Percentiles rank a stretch among this genome's conserved stretches.
phyloP scores from a whole-genome alignment of 2,888 invertebrate genomes.

The Pseudeuparius sepicola region DNA sequence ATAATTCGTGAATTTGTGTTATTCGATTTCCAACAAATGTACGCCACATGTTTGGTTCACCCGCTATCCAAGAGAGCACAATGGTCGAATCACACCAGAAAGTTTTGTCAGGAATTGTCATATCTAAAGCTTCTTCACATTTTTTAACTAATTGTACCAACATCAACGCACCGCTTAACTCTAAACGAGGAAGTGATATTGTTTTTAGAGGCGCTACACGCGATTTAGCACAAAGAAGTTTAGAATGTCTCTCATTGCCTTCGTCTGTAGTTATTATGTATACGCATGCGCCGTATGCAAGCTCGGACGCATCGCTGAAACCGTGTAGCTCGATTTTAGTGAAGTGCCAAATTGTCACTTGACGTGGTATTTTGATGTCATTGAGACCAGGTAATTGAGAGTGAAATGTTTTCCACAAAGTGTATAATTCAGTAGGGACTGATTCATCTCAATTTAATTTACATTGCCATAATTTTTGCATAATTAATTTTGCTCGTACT shows the following conservation, averaged over 20 bases:
- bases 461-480: conserved; percentile 16
- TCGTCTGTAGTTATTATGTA: conserved; percentile 11
- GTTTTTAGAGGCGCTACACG: conserved; percentile 17
- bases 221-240: conserved; percentile 19
- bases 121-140: no score
- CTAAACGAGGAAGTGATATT: conserved; percentile 17
- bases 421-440: conserved; percentile 5
- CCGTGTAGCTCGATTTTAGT: conserved; percentile 10
- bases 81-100: conserved; percentile 20
- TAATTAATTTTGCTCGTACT: conserved; percentile 13
- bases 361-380: conserved; percentile 12
- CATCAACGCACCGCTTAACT: conserved; percentile 18
- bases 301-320: conserved; percentile 18
- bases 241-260: conserved; percentile 7
- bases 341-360: conserved; percentile 3
- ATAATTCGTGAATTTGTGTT: conserved; percentile 11
- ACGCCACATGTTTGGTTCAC: conserved; percentile 9
- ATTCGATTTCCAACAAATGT: conserved; percentile 16
- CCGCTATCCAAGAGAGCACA: conserved; percentile 14
- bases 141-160: conserved; percentile 6
- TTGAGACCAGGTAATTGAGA: conserved; percentile 8
- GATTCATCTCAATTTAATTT: conserved; percentile 11
- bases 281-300: conserved; percentile 18
- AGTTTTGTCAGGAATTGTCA: no score
- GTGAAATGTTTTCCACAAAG: conserved; percentile 4